These are phyloP conservation scores for Sycophaga agraensis DNA, from an alignment of 1,140 invertebrate genomes.

Conservation along the genomic window DNA sequence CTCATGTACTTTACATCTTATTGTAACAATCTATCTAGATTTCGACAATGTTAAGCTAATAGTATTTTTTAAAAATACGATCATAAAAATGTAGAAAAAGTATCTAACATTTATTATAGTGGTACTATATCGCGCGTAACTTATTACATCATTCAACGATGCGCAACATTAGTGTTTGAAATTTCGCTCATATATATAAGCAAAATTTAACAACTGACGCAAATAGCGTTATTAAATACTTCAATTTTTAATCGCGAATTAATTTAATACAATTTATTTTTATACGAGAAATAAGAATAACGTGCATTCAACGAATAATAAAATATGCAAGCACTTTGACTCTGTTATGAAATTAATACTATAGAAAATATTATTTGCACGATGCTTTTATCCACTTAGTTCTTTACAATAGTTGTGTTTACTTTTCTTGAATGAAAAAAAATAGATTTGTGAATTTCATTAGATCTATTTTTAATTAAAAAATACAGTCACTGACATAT, in stretches of 20 bases:
- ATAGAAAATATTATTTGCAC: too few relatives aligned
- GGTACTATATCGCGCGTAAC: background rate
- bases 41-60: too few relatives aligned
- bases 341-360: background rate
- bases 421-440: too few relatives aligned
- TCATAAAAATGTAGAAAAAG: conserved; percentile 24
- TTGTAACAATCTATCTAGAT: too few relatives aligned
- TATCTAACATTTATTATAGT: conserved; percentile 20
- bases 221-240: background rate
- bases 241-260: background rate
- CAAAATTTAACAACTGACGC: background rate
- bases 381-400: too few relatives aligned
- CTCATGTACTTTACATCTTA: too few relatives aligned
- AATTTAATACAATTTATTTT: too few relatives aligned
- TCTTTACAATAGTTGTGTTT: too few relatives aligned
- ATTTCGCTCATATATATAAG: background rate
- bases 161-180: background rate
- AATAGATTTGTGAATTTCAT: too few relatives aligned
- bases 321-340: background rate
- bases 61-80: conserved; percentile 11
- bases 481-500: too few relatives aligned
- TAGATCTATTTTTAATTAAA: too few relatives aligned
- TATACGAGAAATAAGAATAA: background rate
- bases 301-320: background rate
- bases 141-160: conserved; percentile 14